phyloP scores from a whole-genome alignment of 2,797 vertebrate species.

The Erpetoichthys calabaricus region DNA sequence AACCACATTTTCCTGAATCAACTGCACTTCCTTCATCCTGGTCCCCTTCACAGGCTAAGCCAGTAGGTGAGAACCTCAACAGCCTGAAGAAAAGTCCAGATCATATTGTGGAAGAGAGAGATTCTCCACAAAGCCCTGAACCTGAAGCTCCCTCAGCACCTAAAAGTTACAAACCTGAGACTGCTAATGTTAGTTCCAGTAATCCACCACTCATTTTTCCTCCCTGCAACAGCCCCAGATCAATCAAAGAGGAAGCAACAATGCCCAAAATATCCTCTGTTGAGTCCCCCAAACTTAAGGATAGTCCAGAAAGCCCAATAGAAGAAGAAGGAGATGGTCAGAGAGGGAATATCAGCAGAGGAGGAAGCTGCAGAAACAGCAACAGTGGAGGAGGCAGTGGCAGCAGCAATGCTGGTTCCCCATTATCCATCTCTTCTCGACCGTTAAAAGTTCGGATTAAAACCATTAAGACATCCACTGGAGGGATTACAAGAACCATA shows the following conservation, averaged over 20 bases:
- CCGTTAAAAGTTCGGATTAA: conserved; percentile 88
- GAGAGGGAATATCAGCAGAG: conserved; percentile 1
- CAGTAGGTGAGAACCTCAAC: conserved; percentile 21
- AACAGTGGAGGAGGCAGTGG: conserved; percentile 8
- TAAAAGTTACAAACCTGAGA: neutral
- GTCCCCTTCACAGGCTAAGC: conserved; percentile 1
- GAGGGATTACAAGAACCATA: conserved; percentile 66
- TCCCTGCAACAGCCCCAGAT: conserved; percentile 18
- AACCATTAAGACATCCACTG: conserved; percentile 75
- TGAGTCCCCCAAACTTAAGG: conserved; percentile 19
- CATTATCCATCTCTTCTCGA: conserved; percentile 61
- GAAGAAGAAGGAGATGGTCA: conserved; percentile 25
- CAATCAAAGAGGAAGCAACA: conserved; percentile 29
- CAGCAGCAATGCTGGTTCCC: conserved; percentile 16
- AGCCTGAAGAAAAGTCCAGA: conserved; percentile 33
- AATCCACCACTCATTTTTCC: conserved; percentile 16
- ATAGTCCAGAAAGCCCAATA: conserved; percentile 18
- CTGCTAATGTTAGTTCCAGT: conserved; percentile 15
- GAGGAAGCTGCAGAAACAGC: neutral
- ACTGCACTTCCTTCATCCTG: conserved; percentile 16
- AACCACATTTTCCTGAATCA: conserved; percentile 18
- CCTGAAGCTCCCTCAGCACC: conserved; percentile 21
- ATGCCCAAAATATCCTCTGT: neutral
- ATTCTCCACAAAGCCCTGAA: conserved; percentile 61
- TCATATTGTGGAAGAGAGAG: conserved; percentile 57